Percentiles rank a stretch among this genome's conserved stretches.
These are phyloP conservation scores for Drosophila repletoides DNA, from an alignment of 1,140 invertebrate species.

Conservation along the genomic window DNA sequence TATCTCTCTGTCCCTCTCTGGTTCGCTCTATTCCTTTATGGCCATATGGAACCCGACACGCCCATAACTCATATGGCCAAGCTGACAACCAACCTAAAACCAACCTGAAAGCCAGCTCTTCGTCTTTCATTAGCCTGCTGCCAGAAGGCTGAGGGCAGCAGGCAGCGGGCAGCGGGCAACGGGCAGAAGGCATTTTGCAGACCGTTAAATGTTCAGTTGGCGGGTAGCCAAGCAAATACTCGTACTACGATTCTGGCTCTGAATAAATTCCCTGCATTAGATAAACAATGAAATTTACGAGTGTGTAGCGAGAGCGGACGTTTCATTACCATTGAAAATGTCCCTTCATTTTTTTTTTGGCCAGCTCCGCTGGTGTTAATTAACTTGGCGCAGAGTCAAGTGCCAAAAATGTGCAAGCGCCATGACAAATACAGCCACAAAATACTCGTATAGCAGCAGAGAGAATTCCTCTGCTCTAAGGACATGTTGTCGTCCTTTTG, in stretches of 20 bases:
- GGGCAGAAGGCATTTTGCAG: constrained; percentile 23
- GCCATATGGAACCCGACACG: constrained; percentile 31
- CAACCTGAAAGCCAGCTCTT: neutral
- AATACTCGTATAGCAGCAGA: too few relatives aligned
- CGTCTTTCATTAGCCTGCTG: constrained; percentile 12
- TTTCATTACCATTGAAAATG: constrained; percentile 70
- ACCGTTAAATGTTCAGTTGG: constrained; percentile 35
- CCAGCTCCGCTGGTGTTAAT: constrained; percentile 68
- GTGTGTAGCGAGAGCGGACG: constrained; percentile 22
- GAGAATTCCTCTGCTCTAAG: too few relatives aligned
- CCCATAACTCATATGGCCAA: constrained; percentile 29
- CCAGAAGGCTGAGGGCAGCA: neutral
- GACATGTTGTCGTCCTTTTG: too few relatives aligned
- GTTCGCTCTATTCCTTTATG: neutral
- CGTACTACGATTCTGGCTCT: constrained; percentile 21
- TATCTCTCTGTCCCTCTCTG: too few relatives aligned
- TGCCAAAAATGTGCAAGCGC: constrained; percentile 44
- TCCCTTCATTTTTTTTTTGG: neutral
- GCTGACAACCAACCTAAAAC: neutral
- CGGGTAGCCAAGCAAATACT: constrained; percentile 38
- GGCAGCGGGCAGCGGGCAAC: neutral
- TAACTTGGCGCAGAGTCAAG: constrained; percentile 72
- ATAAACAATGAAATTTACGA: constrained; percentile 77
- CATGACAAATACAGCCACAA: too few relatives aligned
- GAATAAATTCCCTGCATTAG: constrained; percentile 47